A percentile compares a stretch with the other conserved stretches of the same genome.
Conservation (phyloP, 1,140 invertebrate genomes). For the Drosophila yakuba region DNA sequence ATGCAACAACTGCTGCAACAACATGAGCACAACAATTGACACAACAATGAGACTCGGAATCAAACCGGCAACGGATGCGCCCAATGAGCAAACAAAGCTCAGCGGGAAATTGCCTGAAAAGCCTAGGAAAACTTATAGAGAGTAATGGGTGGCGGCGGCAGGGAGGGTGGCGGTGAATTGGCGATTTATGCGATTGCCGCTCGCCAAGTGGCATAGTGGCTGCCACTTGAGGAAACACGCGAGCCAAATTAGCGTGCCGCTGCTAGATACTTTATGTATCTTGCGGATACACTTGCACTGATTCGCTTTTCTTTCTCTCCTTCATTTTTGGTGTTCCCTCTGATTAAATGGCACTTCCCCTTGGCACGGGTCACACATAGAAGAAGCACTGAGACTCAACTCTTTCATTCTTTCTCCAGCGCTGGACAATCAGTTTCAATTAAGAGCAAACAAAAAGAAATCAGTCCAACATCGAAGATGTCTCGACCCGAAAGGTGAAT, state of each 20-base stretch:
- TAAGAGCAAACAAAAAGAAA: conserved; percentile 35
- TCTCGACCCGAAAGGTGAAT: conserved; percentile 47
- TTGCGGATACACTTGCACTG: conserved; percentile 66
- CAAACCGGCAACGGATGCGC: conserved; percentile 78
- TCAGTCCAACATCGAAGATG: conserved; percentile 7
- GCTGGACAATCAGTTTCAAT: conserved; percentile 70
- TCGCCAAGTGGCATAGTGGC: conserved; percentile 77
- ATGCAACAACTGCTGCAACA: conserved; percentile 40
- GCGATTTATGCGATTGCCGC: conserved; percentile 78
- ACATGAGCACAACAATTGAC: conserved; percentile 77
- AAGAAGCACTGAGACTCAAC: conserved; percentile 26
- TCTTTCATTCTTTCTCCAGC: conserved; percentile 30
- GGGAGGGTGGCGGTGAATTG: background rate
- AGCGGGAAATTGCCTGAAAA: conserved; percentile 80
- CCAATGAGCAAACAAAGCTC: conserved; percentile 82
- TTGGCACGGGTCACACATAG: conserved; percentile 50
- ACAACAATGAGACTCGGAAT: conserved; percentile 71
- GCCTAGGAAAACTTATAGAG: conserved; percentile 27
- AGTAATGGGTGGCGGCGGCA: conserved; percentile 7
- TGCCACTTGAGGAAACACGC: conserved; percentile 82
- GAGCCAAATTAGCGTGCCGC: conserved; percentile 81
- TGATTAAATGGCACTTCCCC: conserved; percentile 78
- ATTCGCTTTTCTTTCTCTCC: conserved; percentile 44
- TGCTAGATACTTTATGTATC: conserved; percentile 66
- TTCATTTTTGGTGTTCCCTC: conserved; percentile 30